These are phyloP conservation scores for Lontra canadensis DNA, from an alignment of 2,113 vertebrate genomes.

Conservation along the genomic window DNA sequence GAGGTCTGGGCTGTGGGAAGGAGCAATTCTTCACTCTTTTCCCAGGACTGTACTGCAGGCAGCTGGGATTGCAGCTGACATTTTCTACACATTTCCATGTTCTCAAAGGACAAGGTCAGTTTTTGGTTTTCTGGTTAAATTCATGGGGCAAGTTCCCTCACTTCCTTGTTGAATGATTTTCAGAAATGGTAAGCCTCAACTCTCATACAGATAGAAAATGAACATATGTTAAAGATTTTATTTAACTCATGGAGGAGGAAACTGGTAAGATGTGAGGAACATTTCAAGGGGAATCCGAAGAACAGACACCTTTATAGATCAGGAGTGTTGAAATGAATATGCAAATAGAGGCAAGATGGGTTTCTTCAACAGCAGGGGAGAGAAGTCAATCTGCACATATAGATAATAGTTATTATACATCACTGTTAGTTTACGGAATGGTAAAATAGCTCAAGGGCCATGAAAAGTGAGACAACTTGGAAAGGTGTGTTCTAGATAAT, in stretches of 20 bases:
- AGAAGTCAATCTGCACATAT: constrained; percentile 8
- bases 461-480: not conserved
- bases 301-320: not conserved
- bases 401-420: constrained; percentile 4
- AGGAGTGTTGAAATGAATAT: not conserved
- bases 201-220: not conserved
- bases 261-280: not conserved
- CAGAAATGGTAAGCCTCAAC: not conserved
- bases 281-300: not conserved
- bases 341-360: not conserved
- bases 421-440: not conserved
- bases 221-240: not conserved
- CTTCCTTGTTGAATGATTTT: constrained; percentile 36
- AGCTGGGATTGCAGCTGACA: not conserved
- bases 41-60: not conserved
- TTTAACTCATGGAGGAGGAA: not conserved
- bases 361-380: not conserved
- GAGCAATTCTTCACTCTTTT: not conserved
- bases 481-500: not conserved
- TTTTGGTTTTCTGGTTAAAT: not conserved
- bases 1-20: not conserved
- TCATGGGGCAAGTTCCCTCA: not conserved
- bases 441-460: constrained; percentile 2
- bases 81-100: not conserved
- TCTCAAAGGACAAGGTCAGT: not conserved